These are phyloP conservation scores for Avahi laniger DNA, from an alignment of 2,797 vertebrate genomes.

Conservation along the genomic window DNA sequence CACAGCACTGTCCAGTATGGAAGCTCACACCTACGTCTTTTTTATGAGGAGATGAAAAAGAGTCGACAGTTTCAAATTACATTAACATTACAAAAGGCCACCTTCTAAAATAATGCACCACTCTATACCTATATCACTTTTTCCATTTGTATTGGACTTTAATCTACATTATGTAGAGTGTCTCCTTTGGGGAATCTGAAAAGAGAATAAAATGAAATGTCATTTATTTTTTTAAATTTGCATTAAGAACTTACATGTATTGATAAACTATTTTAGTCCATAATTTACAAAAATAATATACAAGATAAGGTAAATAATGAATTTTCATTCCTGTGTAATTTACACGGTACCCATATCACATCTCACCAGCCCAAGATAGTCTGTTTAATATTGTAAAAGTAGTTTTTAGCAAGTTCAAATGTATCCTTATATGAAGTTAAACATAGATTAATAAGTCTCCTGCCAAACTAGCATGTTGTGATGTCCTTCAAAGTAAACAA, in stretches of 20 bases:
- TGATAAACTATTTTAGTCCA: constrained; percentile 64
- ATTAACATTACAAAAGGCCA: background rate
- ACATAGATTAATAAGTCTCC: constrained; percentile 43
- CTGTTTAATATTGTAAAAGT: constrained; percentile 37
- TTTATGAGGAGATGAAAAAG: background rate
- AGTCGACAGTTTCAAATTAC: background rate
- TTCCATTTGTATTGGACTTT: background rate
- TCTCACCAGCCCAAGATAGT: background rate
- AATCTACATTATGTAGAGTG: background rate
- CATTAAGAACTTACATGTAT: background rate
- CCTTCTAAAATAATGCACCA: background rate
- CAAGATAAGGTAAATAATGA: constrained; percentile 44
- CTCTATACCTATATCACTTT: background rate
- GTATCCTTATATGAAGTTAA: constrained; percentile 9
- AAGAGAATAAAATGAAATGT: background rate
- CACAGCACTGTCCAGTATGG: constrained; percentile 4
- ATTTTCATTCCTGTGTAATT: constrained; percentile 33
- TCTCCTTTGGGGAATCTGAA: background rate
- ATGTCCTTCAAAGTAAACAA: constrained; percentile 59
- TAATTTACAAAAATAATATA: constrained; percentile 68
- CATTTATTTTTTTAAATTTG: background rate
- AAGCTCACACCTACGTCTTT: background rate
- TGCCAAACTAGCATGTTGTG: background rate
- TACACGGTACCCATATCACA: background rate
- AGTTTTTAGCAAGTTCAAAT: constrained; percentile 36